Conservation (phyloP, 2,797 vertebrate genomes). For the Melanotaenia boesemani region DNA sequence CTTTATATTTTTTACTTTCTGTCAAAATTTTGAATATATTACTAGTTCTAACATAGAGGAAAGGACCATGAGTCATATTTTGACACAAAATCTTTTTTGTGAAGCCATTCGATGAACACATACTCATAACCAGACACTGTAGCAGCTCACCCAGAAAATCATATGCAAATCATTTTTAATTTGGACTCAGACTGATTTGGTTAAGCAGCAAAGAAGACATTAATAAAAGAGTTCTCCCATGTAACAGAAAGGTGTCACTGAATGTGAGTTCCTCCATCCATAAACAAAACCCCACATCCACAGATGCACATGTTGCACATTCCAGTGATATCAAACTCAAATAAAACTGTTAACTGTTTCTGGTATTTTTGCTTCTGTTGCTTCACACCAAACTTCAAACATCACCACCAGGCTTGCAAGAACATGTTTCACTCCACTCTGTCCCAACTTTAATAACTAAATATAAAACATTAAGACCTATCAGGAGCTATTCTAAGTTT, state of each 20-base stretch:
- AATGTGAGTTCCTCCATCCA: not conserved
- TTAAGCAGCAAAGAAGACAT: too few species aligned
- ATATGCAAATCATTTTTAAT: too few species aligned
- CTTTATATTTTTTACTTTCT: not conserved
- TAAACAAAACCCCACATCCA: slow-evolving; percentile 14
- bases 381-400: slow-evolving; percentile 5
- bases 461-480: not conserved
- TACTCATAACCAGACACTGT: too few species aligned
- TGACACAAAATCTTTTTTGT: not conserved
- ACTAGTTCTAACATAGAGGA: not conserved
- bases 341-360: slow-evolving; percentile 34
- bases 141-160: too few species aligned
- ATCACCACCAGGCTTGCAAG: not conserved
- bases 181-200: too few species aligned
- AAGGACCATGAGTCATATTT: not conserved
- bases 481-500: not conserved
- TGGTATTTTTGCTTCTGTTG: not conserved
- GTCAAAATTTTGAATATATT: not conserved
- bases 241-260: not conserved
- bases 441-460: not conserved
- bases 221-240: too few species aligned
- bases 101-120: not conserved
- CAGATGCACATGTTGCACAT: slow-evolving; percentile 8
- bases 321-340: slow-evolving; percentile 34
- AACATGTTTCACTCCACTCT: slow-evolving; percentile 19